Base-by-base conservation (phyloP, 2,888 invertebrate species). In the Dendrolimus houi region DNA sequence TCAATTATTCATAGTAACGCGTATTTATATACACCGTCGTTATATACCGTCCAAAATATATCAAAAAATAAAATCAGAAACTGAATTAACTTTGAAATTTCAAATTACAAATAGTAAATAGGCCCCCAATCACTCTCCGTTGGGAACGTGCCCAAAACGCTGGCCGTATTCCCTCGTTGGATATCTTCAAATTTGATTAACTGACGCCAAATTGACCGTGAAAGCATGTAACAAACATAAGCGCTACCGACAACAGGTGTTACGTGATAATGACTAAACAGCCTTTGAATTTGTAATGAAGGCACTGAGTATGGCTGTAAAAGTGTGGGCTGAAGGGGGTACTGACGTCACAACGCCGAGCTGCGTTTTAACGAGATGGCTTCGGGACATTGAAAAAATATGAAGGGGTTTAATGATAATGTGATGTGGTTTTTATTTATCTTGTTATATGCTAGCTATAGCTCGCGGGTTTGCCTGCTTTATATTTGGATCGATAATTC, bases 201-300 rank as follows among this genome's bases (percentile, higher is more conserved):
- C 47, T 47, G 47, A 59, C 47, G 59, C 64, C 59, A 62, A 63
- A 64, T 54, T 59, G 55, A 58, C 54, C 56, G 57, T 57, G 55
- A 63, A 67, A 65, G 64, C 47, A 10, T 61, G 68, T 69, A 67
- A 64, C 62, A 62, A 66, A 66, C 72, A 71, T 71, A 71, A 75
- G 65, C 68, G 72, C 68, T 63, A 57, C 59, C 66, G 83, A 84
- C 84, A 86, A 85, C 88, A 88, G 87, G 88, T 88, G 87, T 77
- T 76, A 76, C 75, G 77, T 77, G 84, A 79, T 87, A 87, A 87
- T 85, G 86, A 84, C 83, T 86, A 85, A 85, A 85, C 85, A 85
- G 79, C 82, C 75, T 83, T 78, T 85, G 85, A 85, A 87, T 87
- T 83, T 79, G 75, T 85, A 83, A 87, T 85, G 81, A 85, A 77